Conservation (phyloP, 1,140 invertebrate genomes). For the Hylaeus volcanicus region DNA sequence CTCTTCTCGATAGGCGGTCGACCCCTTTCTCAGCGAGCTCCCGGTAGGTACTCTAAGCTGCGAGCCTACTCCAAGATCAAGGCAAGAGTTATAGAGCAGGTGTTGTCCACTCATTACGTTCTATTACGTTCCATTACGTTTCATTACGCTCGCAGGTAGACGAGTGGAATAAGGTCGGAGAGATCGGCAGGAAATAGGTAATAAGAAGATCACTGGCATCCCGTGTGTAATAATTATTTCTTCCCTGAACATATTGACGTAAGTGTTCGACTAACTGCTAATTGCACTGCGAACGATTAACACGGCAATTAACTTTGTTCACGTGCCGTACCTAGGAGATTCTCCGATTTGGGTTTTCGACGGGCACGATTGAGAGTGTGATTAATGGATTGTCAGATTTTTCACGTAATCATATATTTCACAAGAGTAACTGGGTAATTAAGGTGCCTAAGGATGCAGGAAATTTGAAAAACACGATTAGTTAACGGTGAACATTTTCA, state of each 20-base stretch:
- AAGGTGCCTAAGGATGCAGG: too few species aligned
- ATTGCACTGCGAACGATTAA: slow-evolving; percentile 41
- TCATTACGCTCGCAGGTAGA: slow-evolving; percentile 56
- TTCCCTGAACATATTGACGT: slow-evolving; percentile 5
- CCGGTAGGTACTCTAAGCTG: not conserved
- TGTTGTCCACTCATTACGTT: slow-evolving; percentile 58
- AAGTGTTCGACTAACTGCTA: slow-evolving; percentile 35
- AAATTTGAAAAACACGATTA: too few species aligned
- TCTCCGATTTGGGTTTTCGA: not conserved
- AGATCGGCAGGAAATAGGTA: slow-evolving; percentile 61
- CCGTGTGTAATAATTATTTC: slow-evolving; percentile 54
- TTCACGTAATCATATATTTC: not conserved
- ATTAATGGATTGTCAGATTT: not conserved
- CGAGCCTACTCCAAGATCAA: slow-evolving; percentile 38
- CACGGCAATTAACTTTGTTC: slow-evolving; percentile 20
- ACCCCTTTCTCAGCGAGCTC: slow-evolving; percentile 32
- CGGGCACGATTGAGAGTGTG: not conserved
- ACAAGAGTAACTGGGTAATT: too few species aligned
- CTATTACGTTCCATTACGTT: slow-evolving; percentile 61
- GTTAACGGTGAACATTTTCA: too few species aligned
- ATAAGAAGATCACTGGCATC: slow-evolving; percentile 51
- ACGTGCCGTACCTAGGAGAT: not conserved
- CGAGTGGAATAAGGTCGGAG: slow-evolving; percentile 34
- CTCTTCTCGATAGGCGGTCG: slow-evolving; percentile 22
- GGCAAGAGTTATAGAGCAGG: slow-evolving; percentile 53